Base-by-base conservation (phyloP, 2,113 vertebrate species). In the Oostethus manadensis region DNA sequence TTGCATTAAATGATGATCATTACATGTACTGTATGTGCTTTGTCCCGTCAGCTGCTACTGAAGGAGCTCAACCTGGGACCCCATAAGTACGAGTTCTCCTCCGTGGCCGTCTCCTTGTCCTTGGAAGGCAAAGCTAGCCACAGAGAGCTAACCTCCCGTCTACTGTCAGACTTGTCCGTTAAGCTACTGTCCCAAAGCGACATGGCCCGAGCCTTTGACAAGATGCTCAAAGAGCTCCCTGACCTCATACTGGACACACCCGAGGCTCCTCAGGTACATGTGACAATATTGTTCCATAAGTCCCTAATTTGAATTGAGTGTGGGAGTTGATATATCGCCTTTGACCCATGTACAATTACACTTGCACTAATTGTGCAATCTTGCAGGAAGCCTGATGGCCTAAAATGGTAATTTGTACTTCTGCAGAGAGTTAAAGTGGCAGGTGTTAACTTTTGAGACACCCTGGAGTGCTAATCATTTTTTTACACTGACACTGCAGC, bases 101-200 rank as follows among this genome's bases (percentile, higher is more conserved):
- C 90, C 0, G 53, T 94, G 80, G 93, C 93, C 0, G 88, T 94
- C 67, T 88, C 89, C 1, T 76, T 94, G 73, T 89, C 93, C 8
- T 78, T 94, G n/a, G 93, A 94, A 74, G 92, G 92, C 66, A 93
- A 92, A 59, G 93, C 93, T 70, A 94, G 93, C 77, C 93, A 94
- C 77, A 78, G 93, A 21, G 93, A 94, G 81, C 90, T 94, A 56
- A 93, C 92, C 1, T 94, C 93, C 1, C 88, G 92, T 14, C 87
- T 94, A 68, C 90, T 94, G 40, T 89, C 92, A 0, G 93, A 94
- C 57, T 87, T 94, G 59, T 82, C 86, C 44, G 88, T 86, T 16
- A 92, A 86, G 63, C 42, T 88, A 56, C 66, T 94, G 62, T 82
- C 89, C 4, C 76, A 91, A 5, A 82, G 65, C 1, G 91, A 94